Base-by-base conservation (phyloP, 2,113 vertebrate species). In the Gasterosteus nipponicus region DNA sequence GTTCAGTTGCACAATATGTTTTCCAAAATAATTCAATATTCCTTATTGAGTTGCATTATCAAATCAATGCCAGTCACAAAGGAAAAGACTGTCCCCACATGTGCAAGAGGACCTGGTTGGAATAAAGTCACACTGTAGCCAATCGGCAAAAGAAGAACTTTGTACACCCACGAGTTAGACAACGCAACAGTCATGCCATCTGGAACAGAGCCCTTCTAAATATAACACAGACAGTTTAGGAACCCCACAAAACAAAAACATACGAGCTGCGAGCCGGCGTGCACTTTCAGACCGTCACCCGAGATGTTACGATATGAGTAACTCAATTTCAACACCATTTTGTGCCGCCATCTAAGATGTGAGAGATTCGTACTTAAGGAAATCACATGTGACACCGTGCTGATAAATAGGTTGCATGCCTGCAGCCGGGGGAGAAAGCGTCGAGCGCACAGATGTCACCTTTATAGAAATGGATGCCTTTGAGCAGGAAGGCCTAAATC, bases 401-500 rank as follows among this genome's bases (percentile, higher is more conserved):
- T 18, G 44, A 69, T 58, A 69, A 81, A 69, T 46, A 29, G 29
- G 26, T 7, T 53, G 69, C 69, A 61, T 70, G 73, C 10, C 33
- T 49, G 42, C 14, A 33, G 15, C 29, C 0, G 0, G 35, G 35
- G 68, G 14, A 67, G 8, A 56, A 26, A 54, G 68, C 26, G 4
- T n/a, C 39, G 51, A 71, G 26, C 12, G 39, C 47, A 57, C 58
- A 71, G 11, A 69, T 49, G 51, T 49, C 8, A 69, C 16, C 56
- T 35, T 38, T 38, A 31, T 70, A 91, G 85, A 72, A 19, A 96
- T 95, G 96, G 94, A 95, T 12, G 87, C 81, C 73, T 68, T 77
- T 70, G 88, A 91, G 6, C 77, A 73, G 47, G 93, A 95, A 22
- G 91, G 91, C 39, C 80, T 91, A 8, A 89, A 94, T 51, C 95